Evolutionary conservation across 53 echinoderm and acorn worm species (phyloP).

Genomic region (Temnopleurus reevesii): DNA sequence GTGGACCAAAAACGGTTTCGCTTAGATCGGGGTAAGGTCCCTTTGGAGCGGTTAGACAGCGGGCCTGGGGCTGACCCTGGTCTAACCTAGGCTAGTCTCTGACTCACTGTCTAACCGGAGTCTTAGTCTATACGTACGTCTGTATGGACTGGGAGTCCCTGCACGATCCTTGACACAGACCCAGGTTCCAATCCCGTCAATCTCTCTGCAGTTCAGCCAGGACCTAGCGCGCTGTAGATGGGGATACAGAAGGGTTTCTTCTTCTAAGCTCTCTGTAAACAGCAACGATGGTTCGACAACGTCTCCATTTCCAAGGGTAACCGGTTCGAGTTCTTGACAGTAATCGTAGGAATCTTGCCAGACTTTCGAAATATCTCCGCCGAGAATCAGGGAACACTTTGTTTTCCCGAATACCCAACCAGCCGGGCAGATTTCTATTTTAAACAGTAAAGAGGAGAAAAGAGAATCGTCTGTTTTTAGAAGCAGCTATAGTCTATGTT

Average conservation of each 20-base stretch:
- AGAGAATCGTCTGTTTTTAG: no score
- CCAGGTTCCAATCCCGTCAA: not conserved
- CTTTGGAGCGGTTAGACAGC: no score
- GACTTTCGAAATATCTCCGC: not conserved
- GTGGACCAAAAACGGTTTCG: no score
- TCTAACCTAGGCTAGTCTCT: no score
- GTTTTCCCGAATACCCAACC: not conserved
- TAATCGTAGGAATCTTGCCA: not conserved
- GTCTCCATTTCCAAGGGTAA: not conserved
- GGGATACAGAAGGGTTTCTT: not conserved
- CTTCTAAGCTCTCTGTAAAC: not conserved
- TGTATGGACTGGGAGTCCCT: not conserved
- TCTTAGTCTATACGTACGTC: not conserved
- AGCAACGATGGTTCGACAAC: not conserved
- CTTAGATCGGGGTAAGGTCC: no score
- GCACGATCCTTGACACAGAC: not conserved
- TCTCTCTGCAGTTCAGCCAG: not conserved
- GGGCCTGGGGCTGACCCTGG: no score
- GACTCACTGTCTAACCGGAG: no score
- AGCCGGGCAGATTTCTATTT: not conserved
- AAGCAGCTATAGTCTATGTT: no score
- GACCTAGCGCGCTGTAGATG: not conserved
- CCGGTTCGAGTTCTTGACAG: not conserved
- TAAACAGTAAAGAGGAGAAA: no score
- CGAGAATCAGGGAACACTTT: not conserved